Evolutionary conservation across 2,113 vertebrate species (phyloP).

Genomic region (Podilymbus podiceps): DNA sequence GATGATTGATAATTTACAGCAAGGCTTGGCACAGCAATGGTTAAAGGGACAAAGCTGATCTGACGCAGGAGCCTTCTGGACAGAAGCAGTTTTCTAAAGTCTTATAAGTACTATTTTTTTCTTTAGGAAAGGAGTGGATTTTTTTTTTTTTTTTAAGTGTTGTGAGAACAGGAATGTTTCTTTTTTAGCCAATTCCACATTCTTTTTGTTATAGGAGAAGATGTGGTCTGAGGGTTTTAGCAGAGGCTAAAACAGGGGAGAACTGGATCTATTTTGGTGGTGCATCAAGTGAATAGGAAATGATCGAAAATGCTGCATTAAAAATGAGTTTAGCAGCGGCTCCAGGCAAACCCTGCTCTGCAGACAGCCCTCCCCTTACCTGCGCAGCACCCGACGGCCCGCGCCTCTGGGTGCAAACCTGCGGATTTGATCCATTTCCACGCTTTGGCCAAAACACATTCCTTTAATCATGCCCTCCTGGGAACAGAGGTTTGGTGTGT

Average conservation of each 20-base stretch:
- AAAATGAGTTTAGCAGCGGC: slow-evolving; percentile 14
- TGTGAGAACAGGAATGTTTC: slow-evolving; percentile 67
- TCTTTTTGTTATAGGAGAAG: slow-evolving; percentile 69
- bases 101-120: slow-evolving; percentile 37
- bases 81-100: slow-evolving; percentile 34
- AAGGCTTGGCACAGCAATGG: not conserved
- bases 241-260: slow-evolving; percentile 68
- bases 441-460: not conserved
- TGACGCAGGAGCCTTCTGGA: slow-evolving; percentile 37
- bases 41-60: not conserved
- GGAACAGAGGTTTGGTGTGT: not conserved
- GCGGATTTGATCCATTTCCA: not conserved
- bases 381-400: not conserved
- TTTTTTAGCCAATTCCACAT: slow-evolving; percentile 67
- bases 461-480: not conserved
- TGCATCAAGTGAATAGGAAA: slow-evolving; percentile 44
- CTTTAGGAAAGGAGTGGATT: slow-evolving; percentile 22
- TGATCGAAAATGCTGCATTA: not conserved
- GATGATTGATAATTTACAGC: not conserved
- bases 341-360: not conserved
- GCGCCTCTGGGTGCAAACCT: fast-evolving
- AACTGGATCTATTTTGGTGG: slow-evolving; percentile 53
- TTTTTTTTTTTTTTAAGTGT: slow-evolving; percentile 2
- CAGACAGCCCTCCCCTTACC: slow-evolving; percentile 10
- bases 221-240: slow-evolving; percentile 64